These are phyloP conservation scores for Griposia aprilina DNA, from an alignment of 2,888 invertebrate species.

Conservation along the genomic window DNA sequence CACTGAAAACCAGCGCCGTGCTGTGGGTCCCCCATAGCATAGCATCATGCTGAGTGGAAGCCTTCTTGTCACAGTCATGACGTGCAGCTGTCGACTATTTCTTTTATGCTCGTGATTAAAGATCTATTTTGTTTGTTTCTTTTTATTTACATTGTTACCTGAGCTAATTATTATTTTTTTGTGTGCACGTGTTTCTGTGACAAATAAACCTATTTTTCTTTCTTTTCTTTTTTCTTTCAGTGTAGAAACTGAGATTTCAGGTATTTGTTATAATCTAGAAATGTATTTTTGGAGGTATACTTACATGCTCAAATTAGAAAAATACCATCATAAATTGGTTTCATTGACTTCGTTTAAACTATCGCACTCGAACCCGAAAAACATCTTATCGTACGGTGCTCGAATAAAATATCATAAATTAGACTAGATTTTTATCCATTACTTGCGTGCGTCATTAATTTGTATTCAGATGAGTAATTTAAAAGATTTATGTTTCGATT, in stretches of 20 bases:
- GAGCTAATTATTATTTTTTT: too few species aligned
- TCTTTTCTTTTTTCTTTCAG: too few species aligned
- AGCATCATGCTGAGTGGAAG: too few species aligned
- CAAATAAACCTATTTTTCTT: too few species aligned
- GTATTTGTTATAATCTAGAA: neutral
- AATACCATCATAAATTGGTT: neutral
- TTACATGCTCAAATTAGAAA: neutral
- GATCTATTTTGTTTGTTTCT: too few species aligned
- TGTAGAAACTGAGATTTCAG: neutral
- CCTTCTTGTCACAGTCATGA: too few species aligned
- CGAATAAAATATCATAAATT: constrained; percentile 19
- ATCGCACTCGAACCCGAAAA: constrained; percentile 2
- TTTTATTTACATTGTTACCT: too few species aligned
- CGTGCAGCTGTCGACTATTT: too few species aligned
- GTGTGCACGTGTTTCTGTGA: too few species aligned
- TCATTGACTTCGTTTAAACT: constrained; percentile 19
- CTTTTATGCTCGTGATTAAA: too few species aligned
- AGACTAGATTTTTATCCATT: neutral
- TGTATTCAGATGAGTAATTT: constrained; percentile 17
- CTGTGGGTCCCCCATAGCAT: too few species aligned
- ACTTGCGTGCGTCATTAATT: constrained; percentile 1
- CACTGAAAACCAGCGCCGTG: too few species aligned
- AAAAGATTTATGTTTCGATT: constrained; percentile 21
- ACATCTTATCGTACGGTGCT: neutral
- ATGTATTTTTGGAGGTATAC: neutral